A percentile compares a stretch with the other conserved stretches of the same genome.
Evolutionary conservation across 2,888 invertebrate species (phyloP).

Genomic region (Onthophagus sagittarius): DNA sequence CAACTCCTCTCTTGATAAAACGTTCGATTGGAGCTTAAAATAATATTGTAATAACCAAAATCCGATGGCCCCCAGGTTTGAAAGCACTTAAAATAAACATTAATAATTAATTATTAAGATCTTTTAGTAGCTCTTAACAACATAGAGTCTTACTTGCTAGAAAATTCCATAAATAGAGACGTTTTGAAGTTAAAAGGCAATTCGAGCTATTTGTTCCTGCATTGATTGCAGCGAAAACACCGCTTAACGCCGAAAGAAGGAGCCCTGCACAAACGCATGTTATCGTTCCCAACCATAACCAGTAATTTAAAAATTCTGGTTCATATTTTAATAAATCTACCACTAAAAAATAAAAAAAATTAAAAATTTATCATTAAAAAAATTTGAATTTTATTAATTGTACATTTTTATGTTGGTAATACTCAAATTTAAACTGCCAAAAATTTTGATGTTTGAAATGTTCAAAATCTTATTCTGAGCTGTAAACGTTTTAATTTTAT

Average conservation of each 20-base stretch:
- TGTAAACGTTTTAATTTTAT: not conserved
- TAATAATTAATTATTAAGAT: not conserved
- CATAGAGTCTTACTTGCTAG: conserved; percentile 61
- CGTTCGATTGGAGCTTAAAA: conserved; percentile 74
- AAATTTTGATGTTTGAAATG: too few species aligned
- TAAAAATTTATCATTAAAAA: not conserved
- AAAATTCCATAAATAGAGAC: conserved; percentile 75
- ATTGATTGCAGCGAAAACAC: conserved; percentile 74
- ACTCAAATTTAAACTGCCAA: too few species aligned
- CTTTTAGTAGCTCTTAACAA: not conserved
- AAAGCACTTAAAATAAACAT: conserved; percentile 61
- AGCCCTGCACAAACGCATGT: conserved; percentile 66
- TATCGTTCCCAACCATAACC: conserved; percentile 74
- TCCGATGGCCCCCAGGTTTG: conserved; percentile 69
- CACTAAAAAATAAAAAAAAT: conserved; percentile 51
- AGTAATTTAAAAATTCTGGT: conserved; percentile 62
- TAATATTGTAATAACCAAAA: conserved; percentile 85
- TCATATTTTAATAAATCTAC: conserved; percentile 60
- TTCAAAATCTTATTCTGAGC: too few species aligned
- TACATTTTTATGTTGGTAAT: too few species aligned
- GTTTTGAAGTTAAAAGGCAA: conserved; percentile 62
- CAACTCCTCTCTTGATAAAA: conserved; percentile 74
- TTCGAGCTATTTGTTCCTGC: conserved; percentile 72
- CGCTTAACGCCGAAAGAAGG: conserved; percentile 64
- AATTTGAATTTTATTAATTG: too few species aligned